These are phyloP conservation scores for Galagoides demidoff DNA, from an alignment of 2,797 vertebrate genomes.

Conservation along the genomic window DNA sequence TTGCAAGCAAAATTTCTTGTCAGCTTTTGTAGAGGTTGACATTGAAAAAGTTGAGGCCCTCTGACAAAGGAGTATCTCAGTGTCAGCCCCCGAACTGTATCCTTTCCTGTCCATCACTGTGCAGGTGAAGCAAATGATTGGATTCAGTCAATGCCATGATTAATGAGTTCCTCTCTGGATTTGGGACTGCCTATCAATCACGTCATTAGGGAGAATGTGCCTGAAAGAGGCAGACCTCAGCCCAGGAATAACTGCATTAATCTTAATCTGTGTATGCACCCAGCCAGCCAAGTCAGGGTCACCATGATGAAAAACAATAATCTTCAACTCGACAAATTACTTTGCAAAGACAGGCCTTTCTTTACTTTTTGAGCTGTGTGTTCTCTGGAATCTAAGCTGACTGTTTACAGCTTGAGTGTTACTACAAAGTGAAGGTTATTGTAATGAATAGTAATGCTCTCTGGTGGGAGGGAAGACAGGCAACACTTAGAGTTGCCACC, in stretches of 20 bases:
- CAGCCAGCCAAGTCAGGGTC: constrained; percentile 99
- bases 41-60: constrained; percentile 91
- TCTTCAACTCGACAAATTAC: constrained; percentile 99
- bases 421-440: constrained; percentile 97
- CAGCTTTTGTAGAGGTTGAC: constrained; percentile 91
- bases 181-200: constrained; percentile 99
- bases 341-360: constrained; percentile 96
- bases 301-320: constrained; percentile 99
- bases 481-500: constrained; percentile 87
- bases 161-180: constrained; percentile 99
- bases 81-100: constrained; percentile 95
- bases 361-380: constrained; percentile 89
- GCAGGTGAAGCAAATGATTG: constrained; percentile 99
- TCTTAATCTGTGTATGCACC: constrained; percentile 99
- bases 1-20: constrained; percentile 89
- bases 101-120: constrained; percentile 98
- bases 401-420: constrained; percentile 95
- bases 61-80: constrained; percentile 90
- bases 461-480: constrained; percentile 89
- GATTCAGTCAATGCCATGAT: constrained; percentile 99
- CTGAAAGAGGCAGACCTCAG: constrained; percentile 99
- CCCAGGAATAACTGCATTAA: constrained; percentile 99
- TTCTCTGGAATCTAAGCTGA: constrained; percentile 91
- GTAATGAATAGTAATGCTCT: constrained; percentile 97
- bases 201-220: constrained; percentile 99